Evolutionary conservation across 2,113 vertebrate genomes (phyloP), one percentile per base, ranked within the genome.

Genomic region (Oryctolagus cuniculus): DNA sequence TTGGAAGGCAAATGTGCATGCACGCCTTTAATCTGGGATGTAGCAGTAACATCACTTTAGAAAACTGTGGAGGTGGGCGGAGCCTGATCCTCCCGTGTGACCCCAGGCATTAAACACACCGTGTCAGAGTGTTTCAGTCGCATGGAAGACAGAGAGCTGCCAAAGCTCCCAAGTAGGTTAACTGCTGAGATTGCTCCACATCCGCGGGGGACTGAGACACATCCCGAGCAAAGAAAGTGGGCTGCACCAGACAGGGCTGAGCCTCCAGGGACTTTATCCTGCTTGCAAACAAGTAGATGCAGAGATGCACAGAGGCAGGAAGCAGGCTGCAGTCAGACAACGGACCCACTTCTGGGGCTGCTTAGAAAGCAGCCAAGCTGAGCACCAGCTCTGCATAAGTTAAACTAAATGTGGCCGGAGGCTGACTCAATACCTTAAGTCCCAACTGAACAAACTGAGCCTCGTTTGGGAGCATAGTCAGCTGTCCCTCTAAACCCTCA

Each of bases 321-420:
- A 82, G 5, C 16, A 64, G n/a, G n/a, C 5, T 66, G 17, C 13
- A 66, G 49, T 10, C 22, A 51, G 67, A 74, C 29, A 81, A 24
- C 1, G 0, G 38, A 22, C 2, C 2, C 44, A 0, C 21, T 51
- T 13, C 0, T 0, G 3, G 69, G 49, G 27, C 22, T 78, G 12
- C 36, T 74, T 9, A 55, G n/a, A 58, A 36, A 38, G 38, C 4
- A 10, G n/a, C 63, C 2, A 36, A 17, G 13, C 34, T 12, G 21
- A 87, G 34, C 21, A 36, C 51, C 75, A 16, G 17, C 34, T 55
- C 17, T 61, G 73, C 16, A 21, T 31, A 44, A 78, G 80, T 31
- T 63, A 16, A 89, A 38, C 44, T 51, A 53, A 79, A 31, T 63
- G 22, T 81, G 61, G 31, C 31, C 36, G 49, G 25, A 91, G 61